Conservation (phyloP, 2,797 vertebrate species). For the Rhyacichthys aspro region DNA sequence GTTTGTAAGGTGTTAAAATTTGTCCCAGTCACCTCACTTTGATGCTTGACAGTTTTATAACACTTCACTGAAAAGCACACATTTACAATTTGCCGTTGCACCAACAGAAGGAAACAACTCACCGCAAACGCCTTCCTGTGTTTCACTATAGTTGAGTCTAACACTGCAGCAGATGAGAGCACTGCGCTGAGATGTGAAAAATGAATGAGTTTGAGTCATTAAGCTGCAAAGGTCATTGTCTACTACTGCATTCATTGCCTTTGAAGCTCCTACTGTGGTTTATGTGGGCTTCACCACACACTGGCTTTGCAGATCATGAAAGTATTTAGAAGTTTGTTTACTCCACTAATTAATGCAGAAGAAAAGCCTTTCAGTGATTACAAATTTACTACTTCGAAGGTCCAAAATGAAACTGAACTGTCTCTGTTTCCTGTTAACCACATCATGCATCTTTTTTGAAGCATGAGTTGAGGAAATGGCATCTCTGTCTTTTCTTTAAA, state of each 20-base stretch:
- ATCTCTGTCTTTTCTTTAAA: no score
- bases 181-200: not conserved
- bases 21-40: not conserved
- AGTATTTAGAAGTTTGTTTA: no score
- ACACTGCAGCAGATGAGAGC: not conserved
- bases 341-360: no score
- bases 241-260: constrained; percentile 21
- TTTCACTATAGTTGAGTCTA: not conserved
- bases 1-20: not conserved
- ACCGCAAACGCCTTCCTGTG: constrained; percentile 47
- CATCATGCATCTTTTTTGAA: no score
- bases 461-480: no score
- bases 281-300: constrained; percentile 4
- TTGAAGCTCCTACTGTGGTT: constrained; percentile 8
- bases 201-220: constrained; percentile 26
- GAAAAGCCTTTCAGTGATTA: no score
- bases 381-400: no score
- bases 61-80: constrained; percentile 6
- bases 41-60: not conserved
- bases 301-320: no score
- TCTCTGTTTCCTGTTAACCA: no score
- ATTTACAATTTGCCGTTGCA: constrained; percentile 6
- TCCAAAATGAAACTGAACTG: no score
- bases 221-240: constrained; percentile 29
- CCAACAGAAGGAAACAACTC: constrained; percentile 10